Evolutionary conservation across 2,113 vertebrate species (phyloP), one percentile per base, ranked within the genome.

Genomic region (Lagopus leucura): DNA sequence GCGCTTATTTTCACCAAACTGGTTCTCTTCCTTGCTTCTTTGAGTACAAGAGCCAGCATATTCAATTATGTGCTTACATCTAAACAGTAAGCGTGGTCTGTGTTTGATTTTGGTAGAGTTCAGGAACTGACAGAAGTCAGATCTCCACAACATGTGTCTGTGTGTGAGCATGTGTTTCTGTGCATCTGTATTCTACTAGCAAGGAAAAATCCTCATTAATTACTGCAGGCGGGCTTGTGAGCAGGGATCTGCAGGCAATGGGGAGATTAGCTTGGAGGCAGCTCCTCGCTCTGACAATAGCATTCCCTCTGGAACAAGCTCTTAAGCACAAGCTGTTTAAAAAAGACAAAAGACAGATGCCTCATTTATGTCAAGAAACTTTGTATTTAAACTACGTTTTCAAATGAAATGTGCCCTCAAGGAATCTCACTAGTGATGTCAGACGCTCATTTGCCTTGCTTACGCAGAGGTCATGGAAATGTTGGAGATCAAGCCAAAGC

Each of bases 281-380:
- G 70, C 34, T 86, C 50, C 76, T 83, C 1, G 1, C 64, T 85
- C 74, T 76, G 57, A 87, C 77, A 80, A 66, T 34, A 50, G 74
- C 80, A 52, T 63, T 86, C 45, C 65, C 60, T 30, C 70, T 50
- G 43, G 60, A 89, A 88, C 78, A 85, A 65, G 42, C 85, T 78
- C 67, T 91, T 75, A 36, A 58, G 12, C 11, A 8, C 75, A 86
- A 86, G 86, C 30, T 83, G n/a, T 86, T 93, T 71, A 40, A 89
- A 90, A 54, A 88, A 88, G 75, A 83, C 42, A 78, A 92, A 96
- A 88, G 82, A 36, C 57, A 83, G 52, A 92, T 69, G 61, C 47
- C 71, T 90, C 36, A 66, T 86, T 80, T 65, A 22, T 70, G 28
- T 79, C 24, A 66, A 67, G 50, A 74, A 88, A 78, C 64, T 78